Evolutionary conservation across 2,888 invertebrate species (phyloP).

Genomic region (Scaptodrosophila latifasciaeformis): DNA sequence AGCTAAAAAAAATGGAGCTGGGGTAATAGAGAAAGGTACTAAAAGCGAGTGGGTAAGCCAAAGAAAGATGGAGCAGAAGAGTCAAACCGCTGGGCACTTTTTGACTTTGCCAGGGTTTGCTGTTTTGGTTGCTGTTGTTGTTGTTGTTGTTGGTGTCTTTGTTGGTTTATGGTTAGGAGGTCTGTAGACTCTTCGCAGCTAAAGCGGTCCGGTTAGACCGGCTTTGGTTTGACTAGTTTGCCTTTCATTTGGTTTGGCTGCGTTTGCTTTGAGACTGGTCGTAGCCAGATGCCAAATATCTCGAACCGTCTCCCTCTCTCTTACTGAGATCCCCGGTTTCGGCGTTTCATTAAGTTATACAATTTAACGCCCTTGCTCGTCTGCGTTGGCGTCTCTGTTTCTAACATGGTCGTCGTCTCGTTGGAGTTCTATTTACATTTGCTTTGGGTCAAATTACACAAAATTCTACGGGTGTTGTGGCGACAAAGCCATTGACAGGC

Average conservation of each 20-base stretch:
- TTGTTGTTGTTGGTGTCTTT: too few relatives aligned
- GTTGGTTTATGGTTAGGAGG: slow-evolving; percentile 62
- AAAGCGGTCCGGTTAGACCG: background rate
- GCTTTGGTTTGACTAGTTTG: slow-evolving; percentile 11
- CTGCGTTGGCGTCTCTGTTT: background rate
- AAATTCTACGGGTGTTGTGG: slow-evolving; percentile 68
- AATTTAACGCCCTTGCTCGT: slow-evolving; percentile 59
- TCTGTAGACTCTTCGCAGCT: slow-evolving; percentile 30
- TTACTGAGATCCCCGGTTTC: slow-evolving; percentile 20
- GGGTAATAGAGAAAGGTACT: too few relatives aligned
- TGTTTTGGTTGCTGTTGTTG: too few relatives aligned
- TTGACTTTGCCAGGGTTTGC: slow-evolving; percentile 45
- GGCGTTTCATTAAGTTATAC: slow-evolving; percentile 73
- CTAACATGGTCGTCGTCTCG: slow-evolving; percentile 24
- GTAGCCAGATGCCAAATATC: slow-evolving; percentile 19
- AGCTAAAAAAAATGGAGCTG: background rate
- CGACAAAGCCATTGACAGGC: slow-evolving; percentile 58
- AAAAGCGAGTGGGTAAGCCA: background rate
- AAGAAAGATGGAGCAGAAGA: too few relatives aligned
- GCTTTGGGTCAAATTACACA: slow-evolving; percentile 74
- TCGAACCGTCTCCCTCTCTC: slow-evolving; percentile 1
- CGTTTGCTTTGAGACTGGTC: slow-evolving; percentile 58
- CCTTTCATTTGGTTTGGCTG: slow-evolving; percentile 27
- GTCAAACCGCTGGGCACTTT: slow-evolving; percentile 32
- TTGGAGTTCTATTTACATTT: slow-evolving; percentile 72